Evolutionary conservation across 1,140 invertebrate species (phyloP), one percentile per base, ranked within the genome.

Genomic region (Megathymus violae): DNA sequence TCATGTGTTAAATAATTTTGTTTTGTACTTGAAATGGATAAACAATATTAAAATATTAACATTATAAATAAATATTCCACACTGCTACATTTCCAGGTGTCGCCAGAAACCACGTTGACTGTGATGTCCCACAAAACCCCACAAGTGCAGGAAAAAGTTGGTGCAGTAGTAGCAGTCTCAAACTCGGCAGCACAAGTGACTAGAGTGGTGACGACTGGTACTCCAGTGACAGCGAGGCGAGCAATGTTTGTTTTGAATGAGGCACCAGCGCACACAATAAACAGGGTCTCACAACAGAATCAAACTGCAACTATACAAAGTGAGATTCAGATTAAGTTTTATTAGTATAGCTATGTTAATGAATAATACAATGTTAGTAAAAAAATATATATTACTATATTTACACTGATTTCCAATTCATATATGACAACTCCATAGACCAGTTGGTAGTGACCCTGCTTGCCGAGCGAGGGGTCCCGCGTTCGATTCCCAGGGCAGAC

Each of bases 211-310:
- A 88, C 87, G 0, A 69, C 88, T 1, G 85, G 83, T 0, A 80
- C 80, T 6, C 85, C 85, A 1, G 75, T 80, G 0, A 67, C 72
- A 0, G 74, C 76, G 0, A 67, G 90, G 34, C 71, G 87, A 51
- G 86, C 88, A 3, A 91, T 92, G 89, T 92, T 91, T 85, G 85
- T 92, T 6, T 68, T 92, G 2, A 92, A 91, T 51, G 91, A 92
- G 58, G 68, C 85, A 6, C 84, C 90, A 0, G 67, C 82, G 0
- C 91, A 91, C 36, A 82, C 88, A 0, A 62, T 84, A 15, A 89
- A 87, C 48, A 83, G 88, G 65, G 88, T 89, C 0, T 76, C 84
- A 25, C 91, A 91, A 41, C 89, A 90, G 59, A 92, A 91, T 59
- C 89, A 92, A 50, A 88, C 89, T 4, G 74, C 88, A 4, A 90